These are phyloP conservation scores for Styela clava DNA, from an alignment of 23 tunicate genomes.

Conservation along the genomic window DNA sequence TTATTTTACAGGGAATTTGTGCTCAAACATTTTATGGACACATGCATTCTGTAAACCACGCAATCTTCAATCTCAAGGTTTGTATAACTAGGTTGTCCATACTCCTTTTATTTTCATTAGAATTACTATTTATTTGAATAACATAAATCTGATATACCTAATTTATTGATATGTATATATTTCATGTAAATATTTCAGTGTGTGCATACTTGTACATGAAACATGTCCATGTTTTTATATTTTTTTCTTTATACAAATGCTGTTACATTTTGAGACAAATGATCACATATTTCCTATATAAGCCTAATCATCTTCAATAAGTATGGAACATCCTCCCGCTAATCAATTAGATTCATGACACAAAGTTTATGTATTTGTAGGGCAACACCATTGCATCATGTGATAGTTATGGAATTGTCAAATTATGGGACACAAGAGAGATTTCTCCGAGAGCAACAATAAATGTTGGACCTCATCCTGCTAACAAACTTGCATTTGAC, in stretches of 20 bases:
- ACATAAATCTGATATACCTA: no score
- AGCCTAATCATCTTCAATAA: no score
- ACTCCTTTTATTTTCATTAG: not conserved
- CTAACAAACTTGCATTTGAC: conserved; percentile 74
- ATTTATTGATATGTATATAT: no score
- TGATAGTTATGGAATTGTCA: conserved; percentile 90
- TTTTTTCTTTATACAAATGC: no score
- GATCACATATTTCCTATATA: no score
- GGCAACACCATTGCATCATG: conserved; percentile 97
- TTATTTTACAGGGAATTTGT: conserved; percentile 72
- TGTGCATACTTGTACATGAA: no score
- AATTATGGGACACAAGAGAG: conserved; percentile 86
- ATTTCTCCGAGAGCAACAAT: conserved; percentile 49
- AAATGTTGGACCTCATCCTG: conserved; percentile 92
- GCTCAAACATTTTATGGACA: conserved; percentile 96
- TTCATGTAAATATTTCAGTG: no score
- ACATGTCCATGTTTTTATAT: no score
- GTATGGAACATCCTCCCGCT: no score
- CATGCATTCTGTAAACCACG: conserved; percentile 86
- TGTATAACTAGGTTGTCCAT: not conserved
- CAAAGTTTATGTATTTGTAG: no score
- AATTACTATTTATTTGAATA: not conserved
- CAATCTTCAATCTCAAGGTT: conserved; percentile 76
- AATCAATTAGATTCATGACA: no score
- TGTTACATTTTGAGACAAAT: no score